Evolutionary conservation across 64 coral and sea anemone species (phyloP), one percentile per base, ranked within the genome.

Genomic region (Exaiptasia diaphana): DNA sequence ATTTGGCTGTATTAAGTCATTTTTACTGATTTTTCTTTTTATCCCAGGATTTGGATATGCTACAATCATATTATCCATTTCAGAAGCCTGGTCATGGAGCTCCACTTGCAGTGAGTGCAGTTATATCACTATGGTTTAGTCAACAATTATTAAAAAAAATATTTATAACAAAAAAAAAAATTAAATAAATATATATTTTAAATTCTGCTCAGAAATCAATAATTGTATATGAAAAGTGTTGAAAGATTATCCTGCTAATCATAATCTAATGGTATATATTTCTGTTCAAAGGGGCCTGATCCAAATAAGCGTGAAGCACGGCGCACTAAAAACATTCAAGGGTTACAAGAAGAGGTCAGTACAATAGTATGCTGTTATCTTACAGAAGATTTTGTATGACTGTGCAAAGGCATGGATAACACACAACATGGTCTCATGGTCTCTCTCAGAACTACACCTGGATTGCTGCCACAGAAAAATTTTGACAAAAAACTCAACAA

Each of bases 81-180:
- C 72, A 73, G 29, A n/a, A 36, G 30, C 84, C 73, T 12, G 84
- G 84, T 7, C 31, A 38, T 27, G 84, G 84, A 0, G 84, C 84
- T 15, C 73, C 84, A 10, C 20, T 68, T 39, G 84, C 78, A n/a
- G n/a, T n/a, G n/a, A n/a, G n/a, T n/a, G n/a, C n/a, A n/a, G n/a
- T n/a, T n/a, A n/a, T n/a, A n/a, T n/a, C n/a, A n/a, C n/a, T n/a
- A n/a, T n/a, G n/a, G n/a, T n/a, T n/a, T n/a, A n/a, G n/a, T n/a
- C n/a, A n/a, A n/a, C n/a, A n/a, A n/a, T n/a, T n/a, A n/a, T n/a
- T n/a, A n/a, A n/a, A n/a, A 50, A 86, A 57, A 45, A 64, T 14
- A 63, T 33, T 10, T 41, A 12, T 33, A 17, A 30, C 0, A 3
- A 35, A 38, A 29, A 65, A 65, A 4, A 37, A 37, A 30, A 11